phyloP scores from a whole-genome alignment of 2,888 invertebrate species.

The Leptinotarsa haldemani region DNA sequence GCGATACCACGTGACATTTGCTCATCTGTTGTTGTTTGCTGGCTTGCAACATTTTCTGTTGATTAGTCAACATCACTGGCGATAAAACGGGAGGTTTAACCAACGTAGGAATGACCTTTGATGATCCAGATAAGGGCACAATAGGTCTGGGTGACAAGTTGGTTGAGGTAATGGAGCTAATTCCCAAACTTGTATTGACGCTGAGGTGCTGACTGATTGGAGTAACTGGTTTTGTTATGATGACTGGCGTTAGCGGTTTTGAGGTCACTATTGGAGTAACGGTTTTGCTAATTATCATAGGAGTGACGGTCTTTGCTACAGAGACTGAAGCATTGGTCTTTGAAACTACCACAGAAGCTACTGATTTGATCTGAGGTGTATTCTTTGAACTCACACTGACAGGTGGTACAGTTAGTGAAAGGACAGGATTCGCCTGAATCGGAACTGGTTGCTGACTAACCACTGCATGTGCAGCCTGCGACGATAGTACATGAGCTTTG shows the following conservation, averaged over 20 bases:
- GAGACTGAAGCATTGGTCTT: conserved; percentile 27
- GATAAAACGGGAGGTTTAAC: conserved; percentile 54
- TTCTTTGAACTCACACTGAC: conserved; percentile 23
- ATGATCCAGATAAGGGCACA: conserved; percentile 43
- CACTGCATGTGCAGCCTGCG: conserved; percentile 64
- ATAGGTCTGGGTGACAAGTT: conserved; percentile 59
- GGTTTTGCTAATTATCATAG: conserved; percentile 34
- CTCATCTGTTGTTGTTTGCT: conserved; percentile 46
- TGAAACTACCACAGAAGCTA: conserved; percentile 33
- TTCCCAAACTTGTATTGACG: conserved; percentile 58
- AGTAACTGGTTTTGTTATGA: conserved; percentile 45
- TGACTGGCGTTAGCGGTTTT: conserved; percentile 32
- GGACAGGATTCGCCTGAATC: conserved; percentile 31
- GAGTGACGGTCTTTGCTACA: conserved; percentile 30
- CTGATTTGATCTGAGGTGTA: conserved; percentile 24
- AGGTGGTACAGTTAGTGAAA: conserved; percentile 16
- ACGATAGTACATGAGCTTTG: conserved; percentile 74
- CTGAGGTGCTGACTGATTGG: conserved; percentile 60
- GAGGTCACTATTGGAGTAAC: conserved; percentile 34
- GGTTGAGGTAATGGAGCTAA: conserved; percentile 52
- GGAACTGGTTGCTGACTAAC: conserved; percentile 50
- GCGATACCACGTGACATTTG: conserved; percentile 44
- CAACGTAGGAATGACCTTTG: conserved; percentile 39
- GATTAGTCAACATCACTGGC: conserved; percentile 46
- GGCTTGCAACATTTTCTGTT: conserved; percentile 51